These are phyloP conservation scores for Motacilla alba DNA, from an alignment of 2,113 vertebrate genomes.

Conservation along the genomic window DNA sequence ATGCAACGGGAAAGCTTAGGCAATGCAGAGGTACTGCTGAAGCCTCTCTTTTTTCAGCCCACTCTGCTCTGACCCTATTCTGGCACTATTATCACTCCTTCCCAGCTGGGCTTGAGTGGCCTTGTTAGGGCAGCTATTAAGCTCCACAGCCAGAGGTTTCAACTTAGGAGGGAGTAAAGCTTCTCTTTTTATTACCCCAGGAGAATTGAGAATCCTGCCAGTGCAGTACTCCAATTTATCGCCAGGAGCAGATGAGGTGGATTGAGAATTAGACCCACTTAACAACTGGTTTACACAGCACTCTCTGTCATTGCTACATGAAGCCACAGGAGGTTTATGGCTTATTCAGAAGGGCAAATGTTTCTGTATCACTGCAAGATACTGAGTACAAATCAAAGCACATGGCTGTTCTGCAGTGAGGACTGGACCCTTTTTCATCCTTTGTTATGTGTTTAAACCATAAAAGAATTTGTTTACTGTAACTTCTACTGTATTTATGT, in stretches of 20 bases:
- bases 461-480: not conserved
- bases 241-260: not conserved
- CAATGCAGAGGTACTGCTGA: not conserved
- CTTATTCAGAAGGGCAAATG: not conserved
- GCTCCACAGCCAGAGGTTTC: not conserved
- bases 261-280: not conserved
- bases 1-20: not conserved
- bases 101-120: not conserved
- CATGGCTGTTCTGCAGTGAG: not conserved
- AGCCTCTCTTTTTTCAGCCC: not conserved
- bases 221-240: not conserved
- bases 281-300: not conserved
- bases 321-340: not conserved
- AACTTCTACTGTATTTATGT: not conserved
- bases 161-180: conserved; percentile 1
- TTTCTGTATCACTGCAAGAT: not conserved
- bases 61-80: not conserved
- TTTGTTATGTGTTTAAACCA: not conserved
- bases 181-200: not conserved
- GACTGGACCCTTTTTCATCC: not conserved
- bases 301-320: not conserved
- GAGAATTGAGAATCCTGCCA: not conserved
- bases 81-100: not conserved
- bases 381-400: not conserved
- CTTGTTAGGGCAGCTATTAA: conserved; percentile 6